phyloP scores from a whole-genome alignment of 2,888 invertebrate genomes.

The Chironomus riparius region DNA sequence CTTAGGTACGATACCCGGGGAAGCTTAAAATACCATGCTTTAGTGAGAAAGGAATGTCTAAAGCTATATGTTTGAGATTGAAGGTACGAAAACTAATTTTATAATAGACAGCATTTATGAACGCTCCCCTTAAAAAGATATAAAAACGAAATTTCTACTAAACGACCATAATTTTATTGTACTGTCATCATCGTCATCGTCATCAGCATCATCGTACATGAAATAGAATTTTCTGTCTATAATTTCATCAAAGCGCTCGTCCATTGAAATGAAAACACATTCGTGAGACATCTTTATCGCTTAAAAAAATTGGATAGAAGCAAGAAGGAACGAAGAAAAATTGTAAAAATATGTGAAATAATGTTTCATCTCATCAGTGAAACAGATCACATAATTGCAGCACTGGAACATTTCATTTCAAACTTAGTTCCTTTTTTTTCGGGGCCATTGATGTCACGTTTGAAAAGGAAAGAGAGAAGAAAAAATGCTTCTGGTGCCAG shows the following conservation, averaged over 20 bases:
- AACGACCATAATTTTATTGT: neutral
- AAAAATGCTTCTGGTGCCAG: neutral
- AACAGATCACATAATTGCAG: conserved; percentile 6
- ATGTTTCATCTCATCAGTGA: neutral
- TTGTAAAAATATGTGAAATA: neutral
- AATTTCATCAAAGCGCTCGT: neutral
- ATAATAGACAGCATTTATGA: no score
- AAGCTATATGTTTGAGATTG: no score
- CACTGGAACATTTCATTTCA: neutral
- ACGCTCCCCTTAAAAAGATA: no score
- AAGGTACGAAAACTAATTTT: no score
- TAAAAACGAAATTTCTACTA: neutral
- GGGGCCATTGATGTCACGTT: neutral
- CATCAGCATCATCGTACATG: neutral
- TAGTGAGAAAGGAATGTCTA: no score
- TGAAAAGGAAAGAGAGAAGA: neutral
- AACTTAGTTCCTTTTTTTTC: neutral
- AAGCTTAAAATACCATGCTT: no score
- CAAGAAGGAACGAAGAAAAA: neutral
- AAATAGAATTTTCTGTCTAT: neutral
- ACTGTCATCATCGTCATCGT: neutral
- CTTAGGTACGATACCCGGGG: no score
- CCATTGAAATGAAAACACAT: neutral
- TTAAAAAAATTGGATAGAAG: neutral
- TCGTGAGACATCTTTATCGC: neutral